A percentile compares a stretch with the other conserved stretches of the same genome.
These are phyloP conservation scores for Apistogramma diplotaenia DNA, from an alignment of 2,113 vertebrate genomes.

Conservation along the genomic window DNA sequence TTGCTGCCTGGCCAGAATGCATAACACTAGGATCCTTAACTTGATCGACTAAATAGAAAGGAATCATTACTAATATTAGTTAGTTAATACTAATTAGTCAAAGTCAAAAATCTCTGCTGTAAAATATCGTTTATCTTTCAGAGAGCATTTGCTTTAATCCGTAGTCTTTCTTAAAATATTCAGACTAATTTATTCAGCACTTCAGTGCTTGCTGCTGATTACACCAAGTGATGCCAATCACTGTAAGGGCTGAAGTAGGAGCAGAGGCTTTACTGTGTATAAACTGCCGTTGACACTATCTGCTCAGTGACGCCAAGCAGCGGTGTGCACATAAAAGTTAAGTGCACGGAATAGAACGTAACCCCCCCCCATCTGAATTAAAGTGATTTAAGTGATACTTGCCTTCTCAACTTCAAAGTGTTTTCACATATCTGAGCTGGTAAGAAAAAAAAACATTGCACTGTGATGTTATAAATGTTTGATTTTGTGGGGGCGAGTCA, in stretches of 20 bases:
- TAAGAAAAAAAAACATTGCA: constrained; percentile 4
- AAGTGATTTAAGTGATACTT: constrained; percentile 46
- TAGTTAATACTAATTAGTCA: background rate
- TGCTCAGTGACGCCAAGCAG: background rate
- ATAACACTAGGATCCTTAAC: background rate
- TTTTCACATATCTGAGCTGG: constrained; percentile 44
- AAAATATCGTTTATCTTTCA: background rate
- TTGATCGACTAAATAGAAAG: background rate
- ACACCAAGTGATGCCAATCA: background rate
- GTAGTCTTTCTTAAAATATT: background rate
- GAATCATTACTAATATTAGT: background rate
- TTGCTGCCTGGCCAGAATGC: background rate
- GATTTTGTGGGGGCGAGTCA: constrained; percentile 56
- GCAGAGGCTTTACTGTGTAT: background rate
- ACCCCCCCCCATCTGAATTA: constrained; percentile 18
- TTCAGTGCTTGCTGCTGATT: background rate
- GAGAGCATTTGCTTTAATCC: background rate
- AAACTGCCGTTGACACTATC: background rate
- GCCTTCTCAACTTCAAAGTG: constrained; percentile 63
- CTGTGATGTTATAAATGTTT: constrained; percentile 66
- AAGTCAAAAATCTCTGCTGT: background rate
- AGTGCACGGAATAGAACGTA: background rate
- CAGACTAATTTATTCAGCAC: background rate
- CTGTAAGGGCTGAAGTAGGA: background rate
- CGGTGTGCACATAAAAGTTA: background rate